Base-by-base conservation (phyloP, 2,888 invertebrate species). In the Stenolophus ochropezus region DNA sequence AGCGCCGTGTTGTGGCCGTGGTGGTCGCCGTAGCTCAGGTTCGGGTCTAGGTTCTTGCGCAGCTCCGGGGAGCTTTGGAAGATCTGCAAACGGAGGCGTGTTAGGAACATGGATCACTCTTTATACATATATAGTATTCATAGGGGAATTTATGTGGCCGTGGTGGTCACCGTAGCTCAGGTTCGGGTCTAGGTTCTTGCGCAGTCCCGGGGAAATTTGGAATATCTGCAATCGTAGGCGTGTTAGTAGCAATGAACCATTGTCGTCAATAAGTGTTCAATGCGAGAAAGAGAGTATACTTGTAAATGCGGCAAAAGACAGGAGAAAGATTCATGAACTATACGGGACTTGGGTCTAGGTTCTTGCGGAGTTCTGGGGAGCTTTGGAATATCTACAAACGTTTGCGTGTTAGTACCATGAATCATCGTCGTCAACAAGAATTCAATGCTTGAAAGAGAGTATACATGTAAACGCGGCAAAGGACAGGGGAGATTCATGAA, bases 1-100 rank as follows among this genome's bases (percentile, higher is more conserved):
- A 94, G 88, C 21, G 93, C 92, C 25, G 93, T 93, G 87, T 94
- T 93, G 87, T 94, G 93, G 83, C 91, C 91, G 86, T 93, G 92
- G 83, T 91, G 90, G 85, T 94, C 93, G 4, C 93, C 93, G 86
- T 93, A 93, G 83, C 93, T 93, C 82, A 91, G 89, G 87, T 93
- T 94, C 0, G 94, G 93, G 86, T 94, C 93, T 56, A 94, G 89
- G 83, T 90, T 92, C 86, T 92, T 92, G 83, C 92, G 90, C 83
- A 94, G 88, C 85, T 94, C 93, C 23, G 92, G 91, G 69, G 91
- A 91, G 87, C 91, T 91, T 86, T 93, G 92, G 86, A 92, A 93
- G 84, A 89, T 89, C 85, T 79, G 58, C 27, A 69, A 69, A n/a
- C n/a, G n/a, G n/a, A n/a, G n/a, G n/a, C n/a, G n/a, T n/a, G n/a